Percentiles rank a stretch among this genome's conserved stretches.
Evolutionary conservation across 2,888 invertebrate genomes (phyloP).

Genomic region (Drosophila silvestris): DNA sequence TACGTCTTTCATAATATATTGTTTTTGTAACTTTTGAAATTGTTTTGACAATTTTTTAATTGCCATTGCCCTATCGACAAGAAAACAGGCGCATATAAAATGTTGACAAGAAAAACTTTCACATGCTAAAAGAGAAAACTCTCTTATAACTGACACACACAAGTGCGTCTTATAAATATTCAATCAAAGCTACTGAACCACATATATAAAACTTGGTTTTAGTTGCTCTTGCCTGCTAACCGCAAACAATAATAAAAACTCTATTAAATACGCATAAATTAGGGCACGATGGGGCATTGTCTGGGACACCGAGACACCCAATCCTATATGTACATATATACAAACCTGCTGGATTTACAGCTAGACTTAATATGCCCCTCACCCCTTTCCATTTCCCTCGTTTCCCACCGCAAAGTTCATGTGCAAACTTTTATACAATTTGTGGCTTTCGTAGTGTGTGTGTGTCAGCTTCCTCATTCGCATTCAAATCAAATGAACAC

Average conservation of each 20-base stretch:
- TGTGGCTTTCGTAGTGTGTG: slow-evolving; percentile 32
- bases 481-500: slow-evolving; percentile 79
- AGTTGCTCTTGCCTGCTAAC: slow-evolving; percentile 47
- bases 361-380: slow-evolving; percentile 51
- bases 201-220: slow-evolving; percentile 59
- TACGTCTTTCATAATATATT: too few relatives aligned
- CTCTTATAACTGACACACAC: neutral
- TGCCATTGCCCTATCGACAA: neutral
- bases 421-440: slow-evolving; percentile 73
- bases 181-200: slow-evolving; percentile 58
- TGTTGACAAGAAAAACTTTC: slow-evolving; percentile 35
- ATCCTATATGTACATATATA: slow-evolving; percentile 1
- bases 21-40: neutral
- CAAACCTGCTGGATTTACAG: slow-evolving; percentile 55
- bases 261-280: slow-evolving; percentile 81
- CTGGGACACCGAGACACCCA: slow-evolving; percentile 2
- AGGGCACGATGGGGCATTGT: slow-evolving; percentile 46
- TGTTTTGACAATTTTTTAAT: slow-evolving; percentile 5
- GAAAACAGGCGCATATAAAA: neutral
- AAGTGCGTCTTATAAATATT: slow-evolving; percentile 64
- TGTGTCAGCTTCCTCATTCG: slow-evolving; percentile 32
- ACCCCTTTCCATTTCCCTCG: neutral
- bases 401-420: slow-evolving; percentile 59
- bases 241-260: slow-evolving; percentile 77
- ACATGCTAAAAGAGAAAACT: slow-evolving; percentile 3